phyloP scores from a whole-genome alignment of 2,888 invertebrate species.

The Scaptomyza cyrtandrae region DNA sequence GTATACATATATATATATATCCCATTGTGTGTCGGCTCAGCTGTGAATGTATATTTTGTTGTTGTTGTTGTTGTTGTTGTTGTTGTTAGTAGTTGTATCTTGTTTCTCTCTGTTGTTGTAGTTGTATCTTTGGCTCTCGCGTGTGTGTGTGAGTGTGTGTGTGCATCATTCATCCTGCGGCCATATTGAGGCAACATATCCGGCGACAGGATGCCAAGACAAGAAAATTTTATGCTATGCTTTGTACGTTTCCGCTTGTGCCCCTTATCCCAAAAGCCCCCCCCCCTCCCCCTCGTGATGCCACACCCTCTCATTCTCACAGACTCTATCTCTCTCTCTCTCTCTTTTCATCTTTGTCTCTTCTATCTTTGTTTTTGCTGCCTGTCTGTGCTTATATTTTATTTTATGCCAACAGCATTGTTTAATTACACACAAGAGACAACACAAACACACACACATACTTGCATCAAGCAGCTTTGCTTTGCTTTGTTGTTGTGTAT shows the following conservation, averaged over 20 bases:
- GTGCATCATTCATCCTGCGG: conserved; percentile 79
- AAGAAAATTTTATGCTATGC: conserved; percentile 79
- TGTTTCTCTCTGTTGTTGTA: conserved; percentile 23
- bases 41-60: conserved; percentile 12
- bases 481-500: no score
- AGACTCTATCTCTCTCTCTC: neutral
- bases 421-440: conserved; percentile 80
- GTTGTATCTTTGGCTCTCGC: conserved; percentile 11
- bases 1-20: conserved; percentile 24
- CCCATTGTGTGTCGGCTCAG: conserved; percentile 57
- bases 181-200: conserved; percentile 81
- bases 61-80: conserved; percentile 5
- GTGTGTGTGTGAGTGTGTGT: conserved; percentile 33
- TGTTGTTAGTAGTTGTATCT: conserved; percentile 30
- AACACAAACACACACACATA: conserved; percentile 42
- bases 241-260: conserved; percentile 72
- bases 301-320: neutral
- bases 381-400: conserved; percentile 74
- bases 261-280: conserved; percentile 3
- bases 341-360: no score
- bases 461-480: conserved; percentile 29
- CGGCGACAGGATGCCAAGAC: conserved; percentile 81
- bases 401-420: conserved; percentile 80
- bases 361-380: conserved; percentile 18
- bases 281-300: neutral